These are phyloP conservation scores for Cantharis rufa DNA, from an alignment of 2,888 invertebrate species.

Conservation along the genomic window DNA sequence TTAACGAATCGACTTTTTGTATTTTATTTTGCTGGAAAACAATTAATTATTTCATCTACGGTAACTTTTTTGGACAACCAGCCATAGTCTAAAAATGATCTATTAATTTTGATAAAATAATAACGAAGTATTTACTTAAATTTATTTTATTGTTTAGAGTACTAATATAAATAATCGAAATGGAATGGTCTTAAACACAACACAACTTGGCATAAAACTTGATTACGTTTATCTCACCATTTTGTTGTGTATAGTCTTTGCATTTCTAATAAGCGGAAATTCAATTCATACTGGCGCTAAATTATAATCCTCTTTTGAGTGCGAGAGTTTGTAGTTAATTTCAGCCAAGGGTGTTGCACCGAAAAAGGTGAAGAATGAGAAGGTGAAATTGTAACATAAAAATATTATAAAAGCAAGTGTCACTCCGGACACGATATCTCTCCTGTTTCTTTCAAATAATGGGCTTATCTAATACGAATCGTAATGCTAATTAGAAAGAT, in stretches of 20 bases:
- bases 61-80: background rate
- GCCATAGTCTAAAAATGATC: background rate
- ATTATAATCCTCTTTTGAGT: constrained; percentile 18
- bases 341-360: constrained; percentile 5
- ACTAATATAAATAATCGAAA: constrained; percentile 8
- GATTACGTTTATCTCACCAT: constrained; percentile 16
- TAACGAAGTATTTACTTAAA: background rate
- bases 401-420: constrained; percentile 17
- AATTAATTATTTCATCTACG: background rate
- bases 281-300: constrained; percentile 8
- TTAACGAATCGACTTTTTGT: background rate
- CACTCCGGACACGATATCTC: constrained; percentile 7
- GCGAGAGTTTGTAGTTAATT: constrained; percentile 15
- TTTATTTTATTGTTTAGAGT: background rate
- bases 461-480: constrained; percentile 10
- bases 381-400: constrained; percentile 8
- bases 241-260: constrained; percentile 17
- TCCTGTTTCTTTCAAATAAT: constrained; percentile 1
- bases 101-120: background rate
- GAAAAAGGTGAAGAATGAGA: constrained; percentile 5
- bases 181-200: constrained; percentile 2
- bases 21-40: background rate
- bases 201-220: constrained; percentile 12
- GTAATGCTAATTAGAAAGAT: constrained; percentile 19
- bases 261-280: constrained; percentile 16